Base-by-base conservation (phyloP, 2,113 vertebrate genomes). In the Hystrix brachyura region DNA sequence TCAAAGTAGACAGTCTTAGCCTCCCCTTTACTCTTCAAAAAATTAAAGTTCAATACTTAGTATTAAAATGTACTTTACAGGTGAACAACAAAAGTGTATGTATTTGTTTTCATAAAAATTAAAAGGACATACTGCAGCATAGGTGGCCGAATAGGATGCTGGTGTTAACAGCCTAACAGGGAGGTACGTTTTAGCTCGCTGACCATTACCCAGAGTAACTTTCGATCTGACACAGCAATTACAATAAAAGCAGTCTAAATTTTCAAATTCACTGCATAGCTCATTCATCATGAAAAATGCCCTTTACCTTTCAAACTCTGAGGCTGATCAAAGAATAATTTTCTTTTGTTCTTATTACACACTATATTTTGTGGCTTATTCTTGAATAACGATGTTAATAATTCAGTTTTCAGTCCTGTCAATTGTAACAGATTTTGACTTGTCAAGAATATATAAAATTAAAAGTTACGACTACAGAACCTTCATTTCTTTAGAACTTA, bases 371-470 rank as follows among this genome's bases (percentile, higher is more conserved):
- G 85, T 84, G 62, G 38, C n/a, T 74, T 97, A 84, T 97, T 93
- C 80, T 95, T 94, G 93, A 96, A 96, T 97, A 98, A 98, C 85
- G 91, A 90, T 48, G 89, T 95, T 96, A 96, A 96, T 98, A 98
- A 97, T 97, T 98, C 93, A 97, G 94, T 91, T 97, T 97, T 81
- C 64, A 94, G 91, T 95, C 80, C 72, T 34, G 43, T 95, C 82
- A 80, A 92, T 85, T 96, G 96, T 94, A 95, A 96, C 86, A 95
- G 89, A 94, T 91, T 96, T 86, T 93, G 90, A 91, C 94, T 97
- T 96, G 95, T 98, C 93, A 96, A 84, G 93, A 96, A 97, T 95
- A 86, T 93, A 91, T 93, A 95, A 97, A 97, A 96, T 91, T 95
- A 82, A 95, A 96, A 97, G 18, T 90, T 94, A 95, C 95, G 93